Base-by-base conservation (phyloP, 2,888 invertebrate genomes). In the Thera britannica region DNA sequence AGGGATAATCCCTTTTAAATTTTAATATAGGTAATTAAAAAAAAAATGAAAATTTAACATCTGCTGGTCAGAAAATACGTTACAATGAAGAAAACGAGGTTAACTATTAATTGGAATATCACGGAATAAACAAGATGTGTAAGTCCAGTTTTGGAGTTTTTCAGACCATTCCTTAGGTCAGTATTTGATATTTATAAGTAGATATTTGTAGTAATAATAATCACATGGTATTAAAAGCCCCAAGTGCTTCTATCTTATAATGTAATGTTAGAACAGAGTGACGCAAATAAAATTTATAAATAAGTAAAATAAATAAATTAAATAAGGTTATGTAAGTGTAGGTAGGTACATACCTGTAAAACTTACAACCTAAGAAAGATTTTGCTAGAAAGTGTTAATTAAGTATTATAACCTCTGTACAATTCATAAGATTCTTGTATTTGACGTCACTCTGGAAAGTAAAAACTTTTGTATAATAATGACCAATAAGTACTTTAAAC, bases 1-100 rank as follows among this genome's bases (percentile, higher is more conserved):
- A 9, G 7, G 2, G 38, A 38, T 9, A 46, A 46, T 46, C 9
- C 44, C 52, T 34, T 52, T 52, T 6, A 9, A 48, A 49, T 63
- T 57, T 67, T 52, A 41, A 38, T 3, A 62, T 59, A 41, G 3
- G 9, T 7, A 61, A 65, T 52, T 60, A 35, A 23, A 44, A n/a
- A 56, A 62, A 46, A n/a, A 64, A 54, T 62, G 70, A 64, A 63
- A 71, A 67, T 72, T 66, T 52, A 67, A 72, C 77, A 77, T 89
- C 90, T 90, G 90, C 90, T 84, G 90, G 90, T 78, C 90, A 89
- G 90, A 75, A 71, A 84, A 64, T 59, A 73, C 38, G 7, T 52
- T 60, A 67, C 63, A 71, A 71, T 59, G 67, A 74, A 72, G 73
- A 58, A 11, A 23, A 23, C 49, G 46, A 60, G 57, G 57, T 64